A percentile compares a stretch with the other conserved stretches of the same genome.
phyloP scores from a whole-genome alignment of 2,888 invertebrate genomes.

The Silvanus unidentatus region DNA sequence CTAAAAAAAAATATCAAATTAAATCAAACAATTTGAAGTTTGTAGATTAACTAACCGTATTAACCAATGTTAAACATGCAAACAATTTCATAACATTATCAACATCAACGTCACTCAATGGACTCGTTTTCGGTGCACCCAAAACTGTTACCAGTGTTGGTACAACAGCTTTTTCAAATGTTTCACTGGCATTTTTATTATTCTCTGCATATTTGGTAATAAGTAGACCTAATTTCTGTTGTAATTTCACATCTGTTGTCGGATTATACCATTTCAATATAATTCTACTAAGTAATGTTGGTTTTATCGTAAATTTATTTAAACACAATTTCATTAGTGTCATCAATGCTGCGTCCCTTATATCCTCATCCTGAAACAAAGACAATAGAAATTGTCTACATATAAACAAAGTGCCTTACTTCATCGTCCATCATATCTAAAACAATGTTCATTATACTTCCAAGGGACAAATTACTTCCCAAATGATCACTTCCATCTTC shows the following conservation, averaged over 20 bases:
- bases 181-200: constrained; percentile 16
- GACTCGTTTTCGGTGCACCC: constrained; percentile 19
- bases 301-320: constrained; percentile 19
- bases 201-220: constrained; percentile 16
- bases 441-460: constrained; percentile 23
- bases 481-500: constrained; percentile 15
- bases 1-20: no score
- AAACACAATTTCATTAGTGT: constrained; percentile 19
- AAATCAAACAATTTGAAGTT: no score
- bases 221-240: constrained; percentile 18
- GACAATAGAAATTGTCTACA: constrained; percentile 2
- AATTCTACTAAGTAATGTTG: constrained; percentile 23
- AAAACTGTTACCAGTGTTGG: constrained; percentile 20
- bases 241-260: constrained; percentile 18
- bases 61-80: constrained; percentile 1
- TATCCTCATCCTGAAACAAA: constrained; percentile 23
- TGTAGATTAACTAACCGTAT: no score
- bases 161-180: constrained; percentile 20
- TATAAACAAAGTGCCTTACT: constrained; percentile 13
- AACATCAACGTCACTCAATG: constrained; percentile 21
- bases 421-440: constrained; percentile 29
- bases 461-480: constrained; percentile 16
- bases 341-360: constrained; percentile 18
- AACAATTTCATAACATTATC: constrained; percentile 23
- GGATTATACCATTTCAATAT: constrained; percentile 30